A percentile compares a stretch with the other conserved stretches of the same genome.
Conservation (phyloP, 2,888 invertebrate species). For the Amphiduros pacificus region DNA sequence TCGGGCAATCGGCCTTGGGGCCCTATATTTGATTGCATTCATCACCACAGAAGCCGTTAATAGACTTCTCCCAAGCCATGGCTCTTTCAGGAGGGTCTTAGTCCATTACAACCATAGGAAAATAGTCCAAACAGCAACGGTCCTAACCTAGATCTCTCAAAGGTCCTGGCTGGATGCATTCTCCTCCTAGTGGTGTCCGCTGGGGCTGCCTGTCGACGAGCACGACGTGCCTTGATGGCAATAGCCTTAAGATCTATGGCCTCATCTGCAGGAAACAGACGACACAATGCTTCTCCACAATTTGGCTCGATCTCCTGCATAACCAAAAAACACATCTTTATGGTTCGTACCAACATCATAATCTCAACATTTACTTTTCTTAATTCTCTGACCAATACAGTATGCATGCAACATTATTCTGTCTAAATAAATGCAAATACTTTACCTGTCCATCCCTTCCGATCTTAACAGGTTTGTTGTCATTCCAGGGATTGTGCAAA, state of each 20-base stretch:
- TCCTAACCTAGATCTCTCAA: constrained; percentile 18
- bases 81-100: background rate
- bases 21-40: too few species aligned
- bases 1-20: too few species aligned
- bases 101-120: constrained; percentile 13
- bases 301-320: constrained; percentile 92
- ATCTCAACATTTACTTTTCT: too few species aligned
- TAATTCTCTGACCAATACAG: too few species aligned
- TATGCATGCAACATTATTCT: too few species aligned
- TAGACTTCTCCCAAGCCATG: too few species aligned
- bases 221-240: constrained; percentile 46
- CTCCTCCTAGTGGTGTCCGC: background rate
- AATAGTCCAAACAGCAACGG: constrained; percentile 20
- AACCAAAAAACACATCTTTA: background rate
- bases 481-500: constrained; percentile 96
- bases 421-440: too few species aligned
- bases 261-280: constrained; percentile 86
- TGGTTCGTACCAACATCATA: too few species aligned
- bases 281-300: constrained; percentile 90
- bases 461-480: constrained; percentile 97
- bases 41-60: too few species aligned
- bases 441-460: constrained; percentile 85
- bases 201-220: background rate
- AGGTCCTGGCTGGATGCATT: background rate
- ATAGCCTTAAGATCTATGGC: constrained; percentile 53